Evolutionary conservation across 1,140 invertebrate species (phyloP).

Genomic region (Ceratosolen solmsi): DNA sequence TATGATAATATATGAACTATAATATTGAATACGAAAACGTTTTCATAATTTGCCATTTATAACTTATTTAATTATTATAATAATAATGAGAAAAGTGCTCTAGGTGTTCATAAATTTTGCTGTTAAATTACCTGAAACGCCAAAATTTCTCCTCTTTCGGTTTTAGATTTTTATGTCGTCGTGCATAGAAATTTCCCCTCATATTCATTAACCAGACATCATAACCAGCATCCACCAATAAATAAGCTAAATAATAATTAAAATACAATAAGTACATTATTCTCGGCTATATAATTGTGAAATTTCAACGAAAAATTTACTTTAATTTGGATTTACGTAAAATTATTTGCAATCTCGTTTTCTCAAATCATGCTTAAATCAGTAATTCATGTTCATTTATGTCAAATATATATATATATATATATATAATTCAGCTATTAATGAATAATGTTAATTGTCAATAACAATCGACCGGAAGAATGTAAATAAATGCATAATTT

Average conservation of each 20-base stretch:
- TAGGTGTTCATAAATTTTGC: neutral
- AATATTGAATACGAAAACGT: too few relatives aligned
- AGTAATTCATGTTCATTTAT: too few relatives aligned
- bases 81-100: neutral
- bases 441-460: neutral
- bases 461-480: neutral
- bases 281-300: too few relatives aligned
- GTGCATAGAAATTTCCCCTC: constrained; percentile 79
- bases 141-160: constrained; percentile 75
- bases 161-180: constrained; percentile 71
- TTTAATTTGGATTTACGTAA: too few relatives aligned
- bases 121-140: constrained; percentile 66
- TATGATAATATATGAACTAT: too few relatives aligned
- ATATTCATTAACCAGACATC: constrained; percentile 84
- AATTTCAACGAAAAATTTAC: too few relatives aligned
- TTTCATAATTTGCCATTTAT: too few relatives aligned
- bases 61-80: neutral
- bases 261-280: neutral
- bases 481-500: too few relatives aligned
- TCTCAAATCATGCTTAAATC: too few relatives aligned
- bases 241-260: constrained; percentile 71
- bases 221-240: constrained; percentile 78
- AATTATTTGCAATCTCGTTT: too few relatives aligned
- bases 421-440: too few relatives aligned
- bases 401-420: too few relatives aligned